These are phyloP conservation scores for Nysson spinosus DNA, from an alignment of 2,888 invertebrate species.

Conservation along the genomic window DNA sequence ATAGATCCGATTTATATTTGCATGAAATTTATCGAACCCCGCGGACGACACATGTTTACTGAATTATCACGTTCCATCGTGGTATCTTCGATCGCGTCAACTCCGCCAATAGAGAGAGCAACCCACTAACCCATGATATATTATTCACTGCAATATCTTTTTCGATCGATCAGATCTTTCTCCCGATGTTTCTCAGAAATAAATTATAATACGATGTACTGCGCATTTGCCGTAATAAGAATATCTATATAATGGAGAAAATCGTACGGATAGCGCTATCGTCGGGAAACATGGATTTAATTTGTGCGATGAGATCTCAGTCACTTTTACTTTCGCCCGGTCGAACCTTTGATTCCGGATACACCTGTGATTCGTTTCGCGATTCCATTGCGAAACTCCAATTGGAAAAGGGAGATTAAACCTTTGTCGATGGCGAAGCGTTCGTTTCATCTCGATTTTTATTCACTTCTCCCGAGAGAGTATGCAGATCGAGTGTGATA, in stretches of 20 bases:
- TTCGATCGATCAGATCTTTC: constrained; percentile 20
- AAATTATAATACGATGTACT: constrained; percentile 13
- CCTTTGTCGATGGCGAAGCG: constrained; percentile 12
- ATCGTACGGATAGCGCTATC: not conserved
- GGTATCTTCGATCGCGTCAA: constrained; percentile 31
- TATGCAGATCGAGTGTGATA: constrained; percentile 37
- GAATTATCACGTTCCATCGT: constrained; percentile 46
- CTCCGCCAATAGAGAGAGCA: constrained; percentile 21
- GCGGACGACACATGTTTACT: constrained; percentile 38
- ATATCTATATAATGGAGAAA: not conserved
- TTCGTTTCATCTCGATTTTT: not conserved
- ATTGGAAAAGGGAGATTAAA: too few relatives aligned
- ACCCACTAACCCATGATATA: constrained; percentile 29
- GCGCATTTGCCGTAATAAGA: not conserved
- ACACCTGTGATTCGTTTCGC: constrained; percentile 31
- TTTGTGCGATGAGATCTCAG: constrained; percentile 4
- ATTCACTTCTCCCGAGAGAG: not conserved
- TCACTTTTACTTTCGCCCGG: constrained; percentile 36
- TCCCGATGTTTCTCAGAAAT: not conserved
- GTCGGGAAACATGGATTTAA: constrained; percentile 9
- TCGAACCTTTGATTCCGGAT: constrained; percentile 36
- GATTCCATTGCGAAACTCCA: too few relatives aligned
- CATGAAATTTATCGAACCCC: constrained; percentile 47
- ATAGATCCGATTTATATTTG: constrained; percentile 54
- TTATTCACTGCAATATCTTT: constrained; percentile 17